Conservation (phyloP, 2,113 vertebrate species). For the Shinisaurus crocodilurus region DNA sequence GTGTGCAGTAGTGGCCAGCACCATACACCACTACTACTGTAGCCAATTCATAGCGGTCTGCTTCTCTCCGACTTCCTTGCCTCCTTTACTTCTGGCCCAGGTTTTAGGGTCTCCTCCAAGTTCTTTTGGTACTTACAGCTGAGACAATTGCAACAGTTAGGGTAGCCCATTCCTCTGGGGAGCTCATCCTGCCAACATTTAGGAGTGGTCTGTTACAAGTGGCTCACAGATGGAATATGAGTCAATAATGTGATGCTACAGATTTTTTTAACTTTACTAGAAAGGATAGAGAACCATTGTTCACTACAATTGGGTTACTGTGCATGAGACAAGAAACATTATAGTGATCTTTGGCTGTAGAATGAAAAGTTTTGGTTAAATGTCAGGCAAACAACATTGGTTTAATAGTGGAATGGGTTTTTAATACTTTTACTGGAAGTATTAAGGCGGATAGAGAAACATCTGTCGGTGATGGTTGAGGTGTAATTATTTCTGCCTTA, state of each 20-base stretch:
- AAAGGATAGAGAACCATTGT: slow-evolving; percentile 27
- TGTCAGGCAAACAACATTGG: slow-evolving; percentile 21
- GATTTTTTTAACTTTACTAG: background rate
- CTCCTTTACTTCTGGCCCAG: background rate
- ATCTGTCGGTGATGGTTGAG: background rate
- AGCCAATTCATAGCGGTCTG: background rate
- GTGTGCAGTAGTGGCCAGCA: background rate
- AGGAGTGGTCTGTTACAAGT: slow-evolving; percentile 16
- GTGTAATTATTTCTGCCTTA: slow-evolving; percentile 10
- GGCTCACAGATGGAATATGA: slow-evolving; percentile 18
- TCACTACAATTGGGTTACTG: slow-evolving; percentile 29
- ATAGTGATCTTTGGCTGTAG: slow-evolving; percentile 30
- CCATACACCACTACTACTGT: background rate
- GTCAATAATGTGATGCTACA: slow-evolving; percentile 26
- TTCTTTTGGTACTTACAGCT: background rate
- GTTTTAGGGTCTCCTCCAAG: background rate
- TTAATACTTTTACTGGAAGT: slow-evolving; percentile 19
- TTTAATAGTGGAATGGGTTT: slow-evolving; percentile 16
- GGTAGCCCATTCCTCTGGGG: background rate
- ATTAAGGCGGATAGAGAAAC: background rate
- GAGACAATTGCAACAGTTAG: slow-evolving; percentile 8
- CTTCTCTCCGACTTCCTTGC: background rate
- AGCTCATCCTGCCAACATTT: slow-evolving; percentile 12
- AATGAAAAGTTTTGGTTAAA: slow-evolving; percentile 26
- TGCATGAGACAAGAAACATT: slow-evolving; percentile 7